These are phyloP conservation scores for Pionites leucogaster DNA, from an alignment of 2,113 vertebrate genomes.

Conservation along the genomic window DNA sequence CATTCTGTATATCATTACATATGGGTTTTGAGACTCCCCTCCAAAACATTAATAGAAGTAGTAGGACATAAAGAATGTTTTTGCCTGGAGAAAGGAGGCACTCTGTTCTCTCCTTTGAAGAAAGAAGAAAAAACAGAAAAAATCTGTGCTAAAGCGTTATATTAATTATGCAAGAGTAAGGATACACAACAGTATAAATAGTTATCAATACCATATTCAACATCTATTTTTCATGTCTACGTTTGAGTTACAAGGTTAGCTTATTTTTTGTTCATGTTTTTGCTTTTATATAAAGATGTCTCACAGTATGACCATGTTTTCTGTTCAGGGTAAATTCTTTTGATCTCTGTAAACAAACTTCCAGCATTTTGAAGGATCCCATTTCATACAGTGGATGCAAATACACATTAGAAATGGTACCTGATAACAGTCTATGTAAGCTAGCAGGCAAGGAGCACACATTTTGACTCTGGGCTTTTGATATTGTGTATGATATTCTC, in stretches of 20 bases:
- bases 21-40: background rate
- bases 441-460: background rate
- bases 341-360: background rate
- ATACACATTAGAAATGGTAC: background rate
- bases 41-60: background rate
- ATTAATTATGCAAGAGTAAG: background rate
- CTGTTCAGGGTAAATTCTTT: background rate
- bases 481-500: background rate
- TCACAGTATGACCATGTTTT: background rate
- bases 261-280: background rate
- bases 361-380: background rate
- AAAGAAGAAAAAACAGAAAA: background rate
- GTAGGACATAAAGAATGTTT: background rate
- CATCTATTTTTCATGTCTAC: background rate
- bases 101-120: background rate
- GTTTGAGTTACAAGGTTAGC: background rate
- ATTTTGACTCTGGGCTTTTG: background rate
- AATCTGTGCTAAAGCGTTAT: accelerated
- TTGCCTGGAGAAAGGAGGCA: background rate
- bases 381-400: background rate
- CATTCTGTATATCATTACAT: background rate
- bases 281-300: background rate
- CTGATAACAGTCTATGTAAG: accelerated
- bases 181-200: background rate
- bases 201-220: background rate